These are phyloP conservation scores for Otolemur crassicaudatus DNA, from an alignment of 2,797 vertebrate species.

Conservation along the genomic window DNA sequence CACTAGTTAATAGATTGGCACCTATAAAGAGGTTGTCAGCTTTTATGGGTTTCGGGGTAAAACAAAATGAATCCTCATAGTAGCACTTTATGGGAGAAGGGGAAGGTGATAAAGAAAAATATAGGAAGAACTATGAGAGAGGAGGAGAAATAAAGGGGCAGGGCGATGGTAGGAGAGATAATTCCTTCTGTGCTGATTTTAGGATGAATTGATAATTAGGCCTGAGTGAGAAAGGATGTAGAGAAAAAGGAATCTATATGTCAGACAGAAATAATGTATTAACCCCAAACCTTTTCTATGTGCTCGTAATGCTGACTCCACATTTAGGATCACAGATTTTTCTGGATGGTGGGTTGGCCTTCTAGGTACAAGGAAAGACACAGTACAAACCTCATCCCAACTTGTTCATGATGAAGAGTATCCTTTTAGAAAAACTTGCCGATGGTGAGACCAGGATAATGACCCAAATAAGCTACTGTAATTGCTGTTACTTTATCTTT, in stretches of 20 bases:
- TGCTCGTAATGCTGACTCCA: not conserved
- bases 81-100: not conserved
- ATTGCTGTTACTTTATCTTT: conserved; percentile 40
- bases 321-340: not conserved
- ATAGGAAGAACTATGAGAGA: not conserved
- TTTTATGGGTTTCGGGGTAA: not conserved
- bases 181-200: not conserved
- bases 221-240: not conserved
- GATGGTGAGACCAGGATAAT: not conserved
- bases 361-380: not conserved
- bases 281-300: not conserved
- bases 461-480: not conserved
- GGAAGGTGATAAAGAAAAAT: not conserved
- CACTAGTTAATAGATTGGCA: not conserved
- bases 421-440: not conserved
- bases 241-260: not conserved
- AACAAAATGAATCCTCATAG: not conserved
- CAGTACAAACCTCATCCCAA: not conserved
- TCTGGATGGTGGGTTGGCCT: not conserved
- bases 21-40: not conserved
- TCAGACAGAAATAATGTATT: not conserved
- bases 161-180: not conserved
- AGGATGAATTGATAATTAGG: not conserved
- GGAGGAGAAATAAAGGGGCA: not conserved
- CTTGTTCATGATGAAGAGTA: not conserved